phyloP scores from a whole-genome alignment of 2,113 vertebrate species.

The Lates calcarifer region DNA sequence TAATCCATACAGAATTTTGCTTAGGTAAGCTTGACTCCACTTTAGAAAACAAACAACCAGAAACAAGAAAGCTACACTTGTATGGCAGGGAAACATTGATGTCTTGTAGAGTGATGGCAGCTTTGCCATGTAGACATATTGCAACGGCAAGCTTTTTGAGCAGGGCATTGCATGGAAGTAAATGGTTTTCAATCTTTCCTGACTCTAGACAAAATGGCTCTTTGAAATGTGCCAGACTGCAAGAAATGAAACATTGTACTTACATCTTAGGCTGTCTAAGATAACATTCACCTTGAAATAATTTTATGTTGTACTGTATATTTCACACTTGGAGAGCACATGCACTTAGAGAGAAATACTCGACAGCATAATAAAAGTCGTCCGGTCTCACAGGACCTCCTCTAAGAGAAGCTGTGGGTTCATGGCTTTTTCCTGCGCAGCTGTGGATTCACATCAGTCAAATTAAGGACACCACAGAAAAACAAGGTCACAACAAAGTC shows the following conservation, averaged over 20 bases:
- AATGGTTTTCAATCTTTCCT: constrained; percentile 72
- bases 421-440: constrained; percentile 23
- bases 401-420: constrained; percentile 19
- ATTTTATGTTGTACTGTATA: constrained; percentile 29
- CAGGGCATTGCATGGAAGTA: constrained; percentile 57
- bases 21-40: constrained; percentile 68
- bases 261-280: constrained; percentile 40
- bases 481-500: constrained; percentile 35
- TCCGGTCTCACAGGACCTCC: constrained; percentile 24
- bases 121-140: constrained; percentile 72
- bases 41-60: constrained; percentile 73
- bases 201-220: constrained; percentile 61
- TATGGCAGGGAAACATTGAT: constrained; percentile 64
- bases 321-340: constrained; percentile 40
- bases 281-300: constrained; percentile 55
- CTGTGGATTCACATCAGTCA: constrained; percentile 33
- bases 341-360: constrained; percentile 31
- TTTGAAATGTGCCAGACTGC: constrained; percentile 60
- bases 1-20: constrained; percentile 70
- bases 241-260: constrained; percentile 58
- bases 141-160: constrained; percentile 70
- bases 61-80: constrained; percentile 71
- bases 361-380: constrained; percentile 25
- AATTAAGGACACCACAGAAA: constrained; percentile 29
- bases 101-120: constrained; percentile 63